A percentile compares a stretch with the other conserved stretches of the same genome.
phyloP scores from a whole-genome alignment of 2,888 invertebrate species.

The Protophormia terraenovae region DNA sequence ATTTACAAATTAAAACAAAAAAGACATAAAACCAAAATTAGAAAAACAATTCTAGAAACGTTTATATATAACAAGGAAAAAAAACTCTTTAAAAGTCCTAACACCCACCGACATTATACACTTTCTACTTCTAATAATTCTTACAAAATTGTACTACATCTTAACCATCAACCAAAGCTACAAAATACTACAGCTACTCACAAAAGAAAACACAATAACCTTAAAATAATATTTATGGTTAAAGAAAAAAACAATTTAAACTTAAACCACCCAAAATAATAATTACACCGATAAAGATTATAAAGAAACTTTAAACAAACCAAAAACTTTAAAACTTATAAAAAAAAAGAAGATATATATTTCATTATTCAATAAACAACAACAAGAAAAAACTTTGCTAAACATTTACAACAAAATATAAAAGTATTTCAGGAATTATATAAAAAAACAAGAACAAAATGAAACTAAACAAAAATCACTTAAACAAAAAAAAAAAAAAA shows the following conservation, averaged over 20 bases:
- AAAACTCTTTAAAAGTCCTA: slow-evolving; percentile 34
- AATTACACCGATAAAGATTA: slow-evolving; percentile 36
- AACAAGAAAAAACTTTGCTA: slow-evolving; percentile 52
- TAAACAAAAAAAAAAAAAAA: no score
- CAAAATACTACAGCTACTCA: neutral
- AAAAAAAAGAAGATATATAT: neutral
- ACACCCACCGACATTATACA: slow-evolving; percentile 68
- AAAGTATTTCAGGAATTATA: slow-evolving; percentile 58
- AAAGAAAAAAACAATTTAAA: slow-evolving; percentile 3
- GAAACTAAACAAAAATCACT: slow-evolving; percentile 40
- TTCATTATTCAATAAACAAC: slow-evolving; percentile 27
- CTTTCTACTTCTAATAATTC: slow-evolving; percentile 16
- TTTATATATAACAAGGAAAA: slow-evolving; percentile 5
- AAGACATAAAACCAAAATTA: neutral
- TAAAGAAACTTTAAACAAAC: neutral
- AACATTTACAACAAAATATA: slow-evolving; percentile 58
- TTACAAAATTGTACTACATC: slow-evolving; percentile 28
- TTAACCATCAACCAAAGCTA: slow-evolving; percentile 8
- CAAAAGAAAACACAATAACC: neutral
- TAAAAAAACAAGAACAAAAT: slow-evolving; percentile 26
- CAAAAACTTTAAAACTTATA: slow-evolving; percentile 9
- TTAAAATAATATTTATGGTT: neutral
- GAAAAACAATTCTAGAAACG: slow-evolving; percentile 17
- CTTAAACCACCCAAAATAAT: slow-evolving; percentile 48
- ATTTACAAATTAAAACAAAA: neutral